A percentile compares a stretch with the other conserved stretches of the same genome.
Conservation (phyloP, 2,113 vertebrate species). For the Toxotes jaculatrix region DNA sequence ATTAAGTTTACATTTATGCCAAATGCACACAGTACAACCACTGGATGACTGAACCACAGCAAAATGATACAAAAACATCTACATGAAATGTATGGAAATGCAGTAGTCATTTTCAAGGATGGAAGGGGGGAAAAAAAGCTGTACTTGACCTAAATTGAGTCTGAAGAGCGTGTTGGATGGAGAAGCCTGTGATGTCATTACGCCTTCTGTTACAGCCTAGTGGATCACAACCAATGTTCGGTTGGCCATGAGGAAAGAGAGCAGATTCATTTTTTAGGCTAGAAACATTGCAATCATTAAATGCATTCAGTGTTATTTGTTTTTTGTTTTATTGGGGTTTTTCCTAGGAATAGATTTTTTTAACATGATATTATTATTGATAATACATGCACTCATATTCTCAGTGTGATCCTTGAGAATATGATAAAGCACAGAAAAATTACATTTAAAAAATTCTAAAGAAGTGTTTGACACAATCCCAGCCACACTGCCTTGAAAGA, state of each 20-base stretch:
- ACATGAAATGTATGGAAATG: neutral
- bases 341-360: too few relatives aligned
- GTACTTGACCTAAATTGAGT: constrained; percentile 42
- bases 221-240: constrained; percentile 29
- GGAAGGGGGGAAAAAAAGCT: neutral
- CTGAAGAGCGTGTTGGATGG: constrained; percentile 26
- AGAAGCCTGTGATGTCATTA: constrained; percentile 33
- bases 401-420: neutral
- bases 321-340: too few relatives aligned
- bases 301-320: neutral
- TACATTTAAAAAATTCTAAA: neutral
- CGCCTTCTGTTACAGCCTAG: constrained; percentile 34
- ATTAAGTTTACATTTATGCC: neutral
- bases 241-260: constrained; percentile 6
- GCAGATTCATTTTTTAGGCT: neutral
- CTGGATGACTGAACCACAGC: neutral
- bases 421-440: neutral
- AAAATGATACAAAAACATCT: neutral
- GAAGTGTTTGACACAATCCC: neutral
- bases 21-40: neutral
- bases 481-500: neutral
- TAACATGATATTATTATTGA: neutral
- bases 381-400: neutral
- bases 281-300: neutral
- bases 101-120: neutral